Evolutionary conservation across 2,888 invertebrate genomes (phyloP).

Genomic region (Eupithecia subfuscata): DNA sequence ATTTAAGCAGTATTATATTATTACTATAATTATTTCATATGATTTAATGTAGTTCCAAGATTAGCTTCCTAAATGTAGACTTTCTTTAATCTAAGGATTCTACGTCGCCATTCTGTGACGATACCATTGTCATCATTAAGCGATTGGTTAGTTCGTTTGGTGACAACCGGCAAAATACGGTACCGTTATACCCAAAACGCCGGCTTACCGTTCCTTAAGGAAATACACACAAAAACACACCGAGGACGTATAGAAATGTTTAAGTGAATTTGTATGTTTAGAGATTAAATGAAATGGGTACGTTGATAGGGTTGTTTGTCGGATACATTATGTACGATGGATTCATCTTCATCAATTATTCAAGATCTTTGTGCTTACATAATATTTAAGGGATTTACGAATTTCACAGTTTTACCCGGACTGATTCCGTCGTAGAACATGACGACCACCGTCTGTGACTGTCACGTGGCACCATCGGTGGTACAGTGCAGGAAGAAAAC

Average conservation of each 20-base stretch:
- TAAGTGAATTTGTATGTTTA: slow-evolving; percentile 26
- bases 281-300: slow-evolving; percentile 18
- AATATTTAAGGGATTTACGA: neutral
- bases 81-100: neutral
- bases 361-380: neutral
- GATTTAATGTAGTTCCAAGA: no score
- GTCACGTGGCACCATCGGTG: no score
- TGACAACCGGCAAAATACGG: neutral
- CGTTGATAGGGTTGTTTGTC: neutral
- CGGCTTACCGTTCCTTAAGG: slow-evolving; percentile 9
- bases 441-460: no score
- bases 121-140: neutral
- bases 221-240: slow-evolving; percentile 21
- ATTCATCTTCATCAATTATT: neutral
- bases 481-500: no score
- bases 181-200: neutral
- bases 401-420: neutral
- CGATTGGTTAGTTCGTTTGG: neutral
- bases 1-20: no score
- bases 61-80: no score
- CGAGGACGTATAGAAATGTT: slow-evolving; percentile 23
- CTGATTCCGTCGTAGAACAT: no score
- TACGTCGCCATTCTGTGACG: neutral
- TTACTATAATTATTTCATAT: no score
- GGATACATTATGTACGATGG: neutral